Base-by-base conservation (phyloP, 2,797 vertebrate species). In the Tragopan temminckii region DNA sequence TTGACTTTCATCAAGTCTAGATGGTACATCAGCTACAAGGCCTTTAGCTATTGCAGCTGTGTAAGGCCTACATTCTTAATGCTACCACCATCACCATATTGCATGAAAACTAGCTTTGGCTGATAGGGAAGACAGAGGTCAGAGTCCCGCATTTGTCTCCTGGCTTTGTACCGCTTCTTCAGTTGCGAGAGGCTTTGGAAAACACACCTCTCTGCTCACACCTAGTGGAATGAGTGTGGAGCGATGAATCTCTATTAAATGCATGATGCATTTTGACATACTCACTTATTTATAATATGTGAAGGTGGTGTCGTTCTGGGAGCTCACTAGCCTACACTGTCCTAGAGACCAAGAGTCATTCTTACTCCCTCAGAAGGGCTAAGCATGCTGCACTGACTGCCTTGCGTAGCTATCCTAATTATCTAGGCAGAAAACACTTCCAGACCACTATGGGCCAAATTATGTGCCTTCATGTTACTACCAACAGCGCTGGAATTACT, bases 151-250 rank as follows among this genome's bases (percentile, higher is more conserved):
- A 3, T 42, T 33, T 71, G 12, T 31, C 23, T 82, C 64, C 74
- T 36, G 45, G 31, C 29, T 71, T 40, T 78, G 53, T 27, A 23
- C 18, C 18, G 11, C 43, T 81, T 62, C 43, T 40, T 68, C 11
- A 5, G 31, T 31, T 61, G 31, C 42, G 43, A 76, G 40, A 19
- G 18, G 40, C 53, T 78, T 63, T 20, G 9, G 64, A 45, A 70
- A 92, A 83, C 29, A 50, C 10, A 4, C 3, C 25, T 48, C 48
- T 16, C 6, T 69, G 50, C 57, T 81, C 48, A 38, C 43, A 38
- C 4, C 55, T n/a, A 36, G 3, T 6, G 0, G 0, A 84, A 77
- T 25, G 42, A 84, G 58, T 0, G 0, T 2, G n/a, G 23, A 75
- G 13, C 2, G 13, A 40, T 82, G 36, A 74, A 70, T 38, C 5